Evolutionary conservation across 2,113 vertebrate genomes (phyloP), one percentile per base, ranked within the genome.

Genomic region (Dicentrarchus labrax): DNA sequence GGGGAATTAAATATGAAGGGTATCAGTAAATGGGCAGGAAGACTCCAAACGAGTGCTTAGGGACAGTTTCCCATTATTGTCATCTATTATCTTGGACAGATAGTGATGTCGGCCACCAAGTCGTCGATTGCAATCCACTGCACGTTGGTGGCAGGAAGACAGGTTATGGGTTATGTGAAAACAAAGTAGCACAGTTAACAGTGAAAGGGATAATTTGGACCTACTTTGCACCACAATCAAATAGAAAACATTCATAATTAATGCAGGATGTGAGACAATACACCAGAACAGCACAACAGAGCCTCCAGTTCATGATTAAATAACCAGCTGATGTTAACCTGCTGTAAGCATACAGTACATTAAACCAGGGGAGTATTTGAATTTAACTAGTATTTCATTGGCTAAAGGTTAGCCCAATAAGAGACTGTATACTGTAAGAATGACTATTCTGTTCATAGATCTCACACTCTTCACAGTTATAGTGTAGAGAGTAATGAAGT

Each of bases 41-140:
- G 92, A 93, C 89, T 93, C 92, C 85, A 92, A 93, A 94, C 76
- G 93, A 93, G 93, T 88, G 89, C 92, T 94, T 74, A 85, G 93
- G 94, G 94, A 94, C 94, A 94, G 88, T 92, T 94, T 92, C 83
- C 94, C 93, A 92, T 94, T 93, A 94, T 93, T 93, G 91, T 94
- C 94, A 93, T 94, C 92, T 91, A 92, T 94, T 93, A 93, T 93
- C 88, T 75, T 1, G 73, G 93, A 93, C 94, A 89, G 91, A 90
- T 92, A 86, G 91, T 70, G 82, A 92, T 91, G 89, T 64, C 19
- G 85, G 84, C 73, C 84, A 78, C 80, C 43, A 67, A 90, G 77
- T 84, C 79, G 76, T 94, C 83, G 84, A 93, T 92, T 90, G 91
- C 83, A 62, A 87, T 90, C 82, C 78, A 6, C 90, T 76, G 84